A percentile compares a stretch with the other conserved stretches of the same genome.
Conservation (phyloP, 92 coral and sea anemone genomes). For the Isaurus tuberculatus region DNA sequence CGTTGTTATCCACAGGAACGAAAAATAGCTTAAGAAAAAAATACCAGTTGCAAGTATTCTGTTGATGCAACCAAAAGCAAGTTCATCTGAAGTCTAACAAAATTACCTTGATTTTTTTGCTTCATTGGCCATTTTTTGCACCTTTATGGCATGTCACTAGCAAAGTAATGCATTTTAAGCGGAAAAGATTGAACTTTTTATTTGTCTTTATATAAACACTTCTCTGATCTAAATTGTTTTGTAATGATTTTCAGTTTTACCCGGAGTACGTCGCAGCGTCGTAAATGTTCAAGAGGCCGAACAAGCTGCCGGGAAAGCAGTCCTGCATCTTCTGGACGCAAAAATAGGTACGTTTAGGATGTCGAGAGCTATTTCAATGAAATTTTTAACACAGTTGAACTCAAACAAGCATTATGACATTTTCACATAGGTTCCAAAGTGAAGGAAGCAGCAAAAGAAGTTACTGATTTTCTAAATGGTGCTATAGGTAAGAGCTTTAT, state of each 20-base stretch:
- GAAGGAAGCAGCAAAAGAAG: constrained; percentile 94
- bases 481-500: constrained; percentile 77
- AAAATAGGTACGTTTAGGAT: constrained; percentile 77
- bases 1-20: no score
- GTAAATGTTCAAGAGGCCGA: constrained; percentile 63
- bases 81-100: no score
- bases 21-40: no score
- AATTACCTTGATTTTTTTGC: no score
- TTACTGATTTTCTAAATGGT: constrained; percentile 83
- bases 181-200: neutral
- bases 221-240: neutral
- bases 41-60: no score
- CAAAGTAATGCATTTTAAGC: neutral
- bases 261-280: constrained; percentile 64
- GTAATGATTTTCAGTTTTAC: constrained; percentile 48
- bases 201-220: neutral
- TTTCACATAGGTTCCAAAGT: constrained; percentile 76
- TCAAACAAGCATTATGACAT: neutral
- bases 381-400: no score
- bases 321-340: constrained; percentile 84
- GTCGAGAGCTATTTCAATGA: neutral
- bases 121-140: no score
- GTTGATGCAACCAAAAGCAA: no score
- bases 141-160: neutral
- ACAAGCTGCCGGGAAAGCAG: constrained; percentile 93